Base-by-base conservation (phyloP, 2,888 invertebrate species). In the Luperina testacea region DNA sequence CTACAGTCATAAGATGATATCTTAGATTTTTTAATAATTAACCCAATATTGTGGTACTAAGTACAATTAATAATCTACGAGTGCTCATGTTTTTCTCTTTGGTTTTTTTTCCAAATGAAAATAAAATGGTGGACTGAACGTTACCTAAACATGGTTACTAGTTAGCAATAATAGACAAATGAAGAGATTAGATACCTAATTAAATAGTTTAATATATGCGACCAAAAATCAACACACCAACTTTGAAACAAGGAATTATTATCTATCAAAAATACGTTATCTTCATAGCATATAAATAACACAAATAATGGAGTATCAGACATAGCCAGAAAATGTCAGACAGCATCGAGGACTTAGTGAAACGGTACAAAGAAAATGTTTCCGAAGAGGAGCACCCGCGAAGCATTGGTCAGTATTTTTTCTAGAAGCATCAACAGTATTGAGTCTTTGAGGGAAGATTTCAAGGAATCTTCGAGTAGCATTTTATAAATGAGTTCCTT, bases 331-430 rank as follows among this genome's bases (percentile, higher is more conserved):
- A 85, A 82, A 94, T 96, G 96, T 96, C 96, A 38, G 96, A 96
- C 87, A 92, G 89, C 64, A 88, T 94, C 42, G 92, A 94, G 87
- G 94, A 95, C 45, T 83, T 96, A 80, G 91, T 90, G 70, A 93
- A 90, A 84, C 88, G 88, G 45, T 96, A 94, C 87, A 90, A 93
- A 77, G 91, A 94, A 85, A 93, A 95, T 93, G 94, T 95, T 68
- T 83, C 88, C 78, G 77, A 82, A 64, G 90, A 88, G n/a, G 89
- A 92, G 74, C 91, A 94, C 85, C 92, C 95, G 78, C 93, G 95
- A 92, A 94, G 94, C 87, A 91, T 95, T 90, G 96, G 96, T 96
- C 89, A 91, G 96, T 96, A 93, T 45, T 4, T 65, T 70, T 57
- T 61, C 59, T 68, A 67, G 15, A 1, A 42, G 13, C 20, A 42